Evolutionary conservation across 2,113 vertebrate species (phyloP), one percentile per base, ranked within the genome.

Genomic region (Gallinago undulata): DNA sequence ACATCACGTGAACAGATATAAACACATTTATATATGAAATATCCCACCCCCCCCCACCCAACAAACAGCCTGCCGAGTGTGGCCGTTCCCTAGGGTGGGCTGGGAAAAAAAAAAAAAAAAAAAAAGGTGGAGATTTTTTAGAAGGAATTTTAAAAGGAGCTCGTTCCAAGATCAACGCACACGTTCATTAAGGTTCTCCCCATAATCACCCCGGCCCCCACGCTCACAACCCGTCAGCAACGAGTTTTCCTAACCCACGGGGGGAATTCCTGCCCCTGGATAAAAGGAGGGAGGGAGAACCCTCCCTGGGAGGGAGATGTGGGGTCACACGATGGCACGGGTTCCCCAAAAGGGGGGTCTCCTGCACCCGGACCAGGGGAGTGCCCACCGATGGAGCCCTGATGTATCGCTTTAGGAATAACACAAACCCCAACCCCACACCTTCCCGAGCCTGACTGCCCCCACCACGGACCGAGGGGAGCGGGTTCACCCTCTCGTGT

Each of bases 1-100:
- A 73, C 96, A 96, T 88, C 90, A 94, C 41, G 93, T 90, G 60
- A 96, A 90, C 90, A 96, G 84, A 87, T 80, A 97, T 87, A 94
- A 94, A 97, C 30, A 95, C 89, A 97, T 66, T 94, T 67, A 83
- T 59, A 86, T 0, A 48, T 21, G 22, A 48, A 48, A 23, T 22
- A 22, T 51, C 27, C 53, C 53, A 39, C 39, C 39, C 39, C 39
- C 39, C 39, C 39, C 39, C 35, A 7, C 35, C 53, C 21, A 84
- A 16, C 63, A 72, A 43, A 51, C 21, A 60, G 76, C 81, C 81
- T 35, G 21, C 33, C 8, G 18, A 28, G 68, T 27, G 25, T 41
- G 25, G 1, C 63, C 3, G 14, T 41, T 51, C 55, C 41, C 79
- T 8, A 13, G 79, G 93, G 53, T 6, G 56, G 5, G 2, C 75